phyloP scores from a whole-genome alignment of 2,113 vertebrate species.

The Grantiella picta region DNA sequence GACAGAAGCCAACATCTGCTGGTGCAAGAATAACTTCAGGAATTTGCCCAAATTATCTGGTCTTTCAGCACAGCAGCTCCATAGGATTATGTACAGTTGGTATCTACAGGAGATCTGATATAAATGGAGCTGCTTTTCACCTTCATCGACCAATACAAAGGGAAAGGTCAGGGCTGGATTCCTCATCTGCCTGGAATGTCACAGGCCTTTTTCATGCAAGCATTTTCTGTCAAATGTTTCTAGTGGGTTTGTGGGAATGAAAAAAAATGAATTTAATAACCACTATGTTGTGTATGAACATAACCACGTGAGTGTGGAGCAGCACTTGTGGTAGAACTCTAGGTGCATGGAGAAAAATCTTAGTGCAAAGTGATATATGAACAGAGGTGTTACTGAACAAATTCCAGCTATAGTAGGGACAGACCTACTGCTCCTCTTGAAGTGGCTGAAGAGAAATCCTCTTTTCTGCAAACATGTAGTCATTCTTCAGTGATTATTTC shows the following conservation, averaged over 20 bases:
- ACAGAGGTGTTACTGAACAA: no score
- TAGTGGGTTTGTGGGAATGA: neutral
- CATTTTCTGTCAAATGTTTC: slow-evolving; percentile 2
- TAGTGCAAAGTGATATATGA: neutral
- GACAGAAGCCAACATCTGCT: neutral
- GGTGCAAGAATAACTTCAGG: neutral
- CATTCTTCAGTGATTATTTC: neutral
- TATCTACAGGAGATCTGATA: neutral
- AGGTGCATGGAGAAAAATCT: neutral
- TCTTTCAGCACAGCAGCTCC: neutral
- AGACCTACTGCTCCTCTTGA: neutral
- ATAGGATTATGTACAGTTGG: neutral
- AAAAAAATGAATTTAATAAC: neutral
- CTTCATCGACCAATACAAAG: neutral
- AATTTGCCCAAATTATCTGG: neutral
- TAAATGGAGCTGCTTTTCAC: slow-evolving; percentile 6
- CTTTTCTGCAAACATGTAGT: neutral
- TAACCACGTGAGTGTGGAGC: neutral
- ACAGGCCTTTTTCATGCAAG: neutral
- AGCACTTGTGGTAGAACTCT: neutral
- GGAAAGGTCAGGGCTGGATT: slow-evolving; percentile 26
- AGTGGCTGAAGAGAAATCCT: slow-evolving; percentile 8
- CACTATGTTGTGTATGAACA: neutral
- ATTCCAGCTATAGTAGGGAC: neutral
- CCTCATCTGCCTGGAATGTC: neutral